phyloP scores from a whole-genome alignment of 2,888 invertebrate genomes.

The Leptinotarsa haldemani region DNA sequence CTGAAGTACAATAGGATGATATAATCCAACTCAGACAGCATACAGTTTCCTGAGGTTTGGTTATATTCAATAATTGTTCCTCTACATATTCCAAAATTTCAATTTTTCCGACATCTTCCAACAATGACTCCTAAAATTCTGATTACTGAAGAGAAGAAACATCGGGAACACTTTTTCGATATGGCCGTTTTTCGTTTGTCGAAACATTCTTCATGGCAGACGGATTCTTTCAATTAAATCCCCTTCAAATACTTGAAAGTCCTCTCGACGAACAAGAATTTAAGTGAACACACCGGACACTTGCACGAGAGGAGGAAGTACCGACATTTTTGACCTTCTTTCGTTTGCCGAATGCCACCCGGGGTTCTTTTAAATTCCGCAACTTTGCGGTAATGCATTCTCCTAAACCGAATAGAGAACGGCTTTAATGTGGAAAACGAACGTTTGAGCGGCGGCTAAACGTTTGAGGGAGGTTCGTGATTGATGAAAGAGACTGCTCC shows the following conservation, averaged over 20 bases:
- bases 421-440: constrained; percentile 8
- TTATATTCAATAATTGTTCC: too few species aligned
- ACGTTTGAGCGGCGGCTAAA: background rate
- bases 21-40: too few species aligned
- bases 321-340: background rate
- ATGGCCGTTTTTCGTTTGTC: background rate
- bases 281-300: constrained; percentile 1
- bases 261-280: background rate
- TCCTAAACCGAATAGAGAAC: background rate
- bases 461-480: background rate
- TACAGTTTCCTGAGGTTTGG: too few species aligned
- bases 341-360: background rate
- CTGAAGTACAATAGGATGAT: too few species aligned
- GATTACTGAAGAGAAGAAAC: too few species aligned
- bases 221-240: background rate
- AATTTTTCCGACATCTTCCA: too few species aligned
- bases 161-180: too few species aligned
- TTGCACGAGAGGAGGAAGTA: background rate
- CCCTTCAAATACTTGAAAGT: background rate
- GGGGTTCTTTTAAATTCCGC: background rate
- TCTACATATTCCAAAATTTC: too few species aligned
- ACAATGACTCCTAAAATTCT: too few species aligned
- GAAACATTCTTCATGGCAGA: background rate
- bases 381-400: constrained; percentile 3
- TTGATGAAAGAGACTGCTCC: constrained; percentile 4